These are phyloP conservation scores for Pyrocephalus nanus DNA, from an alignment of 2,797 vertebrate species.

Conservation along the genomic window DNA sequence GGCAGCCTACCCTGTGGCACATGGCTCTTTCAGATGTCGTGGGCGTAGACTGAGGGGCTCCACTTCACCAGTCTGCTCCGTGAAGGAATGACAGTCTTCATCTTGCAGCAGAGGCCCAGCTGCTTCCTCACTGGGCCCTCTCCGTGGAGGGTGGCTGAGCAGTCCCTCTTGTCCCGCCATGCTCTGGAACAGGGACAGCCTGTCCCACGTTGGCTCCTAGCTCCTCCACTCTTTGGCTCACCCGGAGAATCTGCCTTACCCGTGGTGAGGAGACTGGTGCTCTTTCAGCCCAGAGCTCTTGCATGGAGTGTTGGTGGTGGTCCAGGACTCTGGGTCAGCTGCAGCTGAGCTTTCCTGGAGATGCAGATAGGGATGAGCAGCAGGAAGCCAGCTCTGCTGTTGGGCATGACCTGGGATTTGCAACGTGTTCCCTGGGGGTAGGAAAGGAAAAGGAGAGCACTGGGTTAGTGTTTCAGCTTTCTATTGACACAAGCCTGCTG, in stretches of 20 bases:
- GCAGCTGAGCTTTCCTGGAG: background rate
- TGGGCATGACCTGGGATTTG: background rate
- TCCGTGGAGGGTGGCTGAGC: background rate
- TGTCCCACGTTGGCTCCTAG: background rate
- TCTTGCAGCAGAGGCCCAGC: background rate
- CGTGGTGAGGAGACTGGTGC: fast-evolving
- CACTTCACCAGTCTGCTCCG: fast-evolving
- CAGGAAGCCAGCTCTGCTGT: background rate
- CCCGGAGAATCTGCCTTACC: background rate
- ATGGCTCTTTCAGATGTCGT: background rate
- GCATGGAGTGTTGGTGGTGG: background rate
- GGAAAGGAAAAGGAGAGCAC: background rate
- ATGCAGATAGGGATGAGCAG: background rate
- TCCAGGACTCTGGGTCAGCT: background rate
- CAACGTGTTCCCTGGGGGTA: background rate
- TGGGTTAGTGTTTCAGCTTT: background rate
- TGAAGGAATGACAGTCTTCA: background rate
- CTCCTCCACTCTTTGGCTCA: background rate
- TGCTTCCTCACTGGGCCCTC: background rate
- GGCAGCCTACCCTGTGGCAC: background rate
- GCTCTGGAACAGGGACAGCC: background rate
- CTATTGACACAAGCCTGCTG: slow-evolving; percentile 23
- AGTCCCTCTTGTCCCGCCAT: background rate
- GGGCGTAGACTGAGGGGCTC: background rate
- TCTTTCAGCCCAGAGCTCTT: background rate